Percentiles rank a stretch among this genome's conserved stretches.
phyloP scores from a whole-genome alignment of 2,797 vertebrate species.

The Tenualosa thibaudeaui region DNA sequence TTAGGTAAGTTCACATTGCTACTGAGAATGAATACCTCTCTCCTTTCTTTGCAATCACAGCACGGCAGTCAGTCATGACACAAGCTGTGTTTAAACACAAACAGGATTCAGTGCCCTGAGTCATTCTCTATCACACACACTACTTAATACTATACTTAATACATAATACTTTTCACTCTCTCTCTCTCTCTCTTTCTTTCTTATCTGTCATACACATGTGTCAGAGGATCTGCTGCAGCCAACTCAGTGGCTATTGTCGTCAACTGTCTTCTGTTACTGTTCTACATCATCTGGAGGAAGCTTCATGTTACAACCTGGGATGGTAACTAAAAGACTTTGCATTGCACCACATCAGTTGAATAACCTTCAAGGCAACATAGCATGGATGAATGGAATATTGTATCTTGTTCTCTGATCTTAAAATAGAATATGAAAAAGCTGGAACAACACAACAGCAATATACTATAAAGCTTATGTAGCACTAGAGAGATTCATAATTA shows the following conservation, averaged over 20 bases:
- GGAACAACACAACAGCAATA: too few relatives aligned
- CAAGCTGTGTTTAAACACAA: background rate
- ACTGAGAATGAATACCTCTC: too few relatives aligned
- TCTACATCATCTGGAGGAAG: slow-evolving; percentile 81
- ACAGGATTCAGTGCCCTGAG: background rate
- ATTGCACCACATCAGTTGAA: background rate
- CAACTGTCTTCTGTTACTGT: slow-evolving; percentile 75
- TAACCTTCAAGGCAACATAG: too few relatives aligned
- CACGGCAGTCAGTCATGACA: background rate
- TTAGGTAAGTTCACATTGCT: slow-evolving; percentile 74
- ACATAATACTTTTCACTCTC: background rate
- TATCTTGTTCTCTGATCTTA: too few relatives aligned
- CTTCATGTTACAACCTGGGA: slow-evolving; percentile 85
- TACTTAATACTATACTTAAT: too few relatives aligned
- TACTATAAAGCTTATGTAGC: too few relatives aligned
- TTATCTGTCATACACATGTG: slow-evolving; percentile 22
- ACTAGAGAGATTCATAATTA: too few relatives aligned
- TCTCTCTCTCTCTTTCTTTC: background rate
- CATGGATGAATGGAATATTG: too few relatives aligned
- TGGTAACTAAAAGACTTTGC: slow-evolving; percentile 68
- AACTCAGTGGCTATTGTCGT: slow-evolving; percentile 78
- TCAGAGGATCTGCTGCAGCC: slow-evolving; percentile 86
- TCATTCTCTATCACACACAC: too few relatives aligned
- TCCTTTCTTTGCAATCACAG: background rate
- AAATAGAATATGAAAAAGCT: too few relatives aligned